phyloP scores from a whole-genome alignment of 2,888 invertebrate species.

The Molanna angustata region DNA sequence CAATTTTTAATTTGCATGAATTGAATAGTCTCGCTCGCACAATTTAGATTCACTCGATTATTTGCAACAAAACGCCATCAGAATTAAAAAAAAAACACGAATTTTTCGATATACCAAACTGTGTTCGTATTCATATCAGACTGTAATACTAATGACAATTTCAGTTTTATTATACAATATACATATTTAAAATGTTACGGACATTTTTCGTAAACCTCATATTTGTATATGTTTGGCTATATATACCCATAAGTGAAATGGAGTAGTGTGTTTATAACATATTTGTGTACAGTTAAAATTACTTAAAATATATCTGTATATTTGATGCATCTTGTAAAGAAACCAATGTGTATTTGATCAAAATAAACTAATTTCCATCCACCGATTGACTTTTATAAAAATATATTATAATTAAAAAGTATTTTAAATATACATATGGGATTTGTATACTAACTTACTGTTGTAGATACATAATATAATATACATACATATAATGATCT shows the following conservation, averaged over 20 bases:
- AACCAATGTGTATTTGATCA: neutral
- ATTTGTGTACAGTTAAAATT: constrained; percentile 31
- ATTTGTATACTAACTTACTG: no score
- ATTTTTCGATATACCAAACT: constrained; percentile 28
- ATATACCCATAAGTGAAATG: constrained; percentile 16
- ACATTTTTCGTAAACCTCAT: constrained; percentile 15
- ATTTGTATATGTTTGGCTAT: constrained; percentile 21
- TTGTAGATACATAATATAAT: no score
- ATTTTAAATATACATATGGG: no score
- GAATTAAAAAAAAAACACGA: neutral
- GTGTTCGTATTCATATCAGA: constrained; percentile 33
- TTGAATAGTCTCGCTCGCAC: no score
- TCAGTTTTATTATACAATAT: constrained; percentile 12
- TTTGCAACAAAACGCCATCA: neutral
- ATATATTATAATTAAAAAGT: no score
- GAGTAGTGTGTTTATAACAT: constrained; percentile 27
- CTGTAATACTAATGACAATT: constrained; percentile 17
- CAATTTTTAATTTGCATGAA: neutral
- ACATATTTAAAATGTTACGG: constrained; percentile 10
- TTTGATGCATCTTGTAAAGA: neutral
- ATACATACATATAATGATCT: no score
- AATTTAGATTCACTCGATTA: neutral
- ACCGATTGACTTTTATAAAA: no score
- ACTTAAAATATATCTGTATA: constrained; percentile 8
- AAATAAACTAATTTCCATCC: no score